These are phyloP conservation scores for Anguilla pacifica DNA, from an alignment of 2,797 vertebrate genomes.

Conservation along the genomic window DNA sequence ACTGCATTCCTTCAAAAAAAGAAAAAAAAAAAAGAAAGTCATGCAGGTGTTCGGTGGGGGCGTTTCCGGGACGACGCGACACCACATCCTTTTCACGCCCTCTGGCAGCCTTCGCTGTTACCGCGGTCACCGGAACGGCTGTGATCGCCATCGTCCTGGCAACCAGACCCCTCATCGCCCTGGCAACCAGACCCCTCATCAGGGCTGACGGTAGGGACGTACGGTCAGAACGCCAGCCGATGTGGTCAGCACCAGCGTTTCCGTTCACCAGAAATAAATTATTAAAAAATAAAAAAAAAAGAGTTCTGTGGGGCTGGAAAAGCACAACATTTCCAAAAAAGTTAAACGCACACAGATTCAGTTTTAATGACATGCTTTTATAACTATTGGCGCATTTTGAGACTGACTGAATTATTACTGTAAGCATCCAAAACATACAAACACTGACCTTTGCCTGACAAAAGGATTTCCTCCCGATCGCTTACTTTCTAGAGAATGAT, in stretches of 20 bases:
- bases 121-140: background rate
- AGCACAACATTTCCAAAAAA: background rate
- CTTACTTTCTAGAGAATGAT: background rate
- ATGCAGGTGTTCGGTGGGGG: background rate
- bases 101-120: background rate
- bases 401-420: background rate
- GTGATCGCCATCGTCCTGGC: background rate
- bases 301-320: background rate
- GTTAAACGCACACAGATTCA: background rate
- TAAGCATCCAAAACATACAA: conserved; percentile 2
- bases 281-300: background rate
- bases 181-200: background rate
- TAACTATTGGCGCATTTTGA: background rate
- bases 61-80: background rate
- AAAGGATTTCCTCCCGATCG: background rate
- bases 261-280: background rate
- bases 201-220: background rate
- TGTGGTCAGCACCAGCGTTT: background rate
- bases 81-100: background rate
- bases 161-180: background rate
- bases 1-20: background rate
- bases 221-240: background rate
- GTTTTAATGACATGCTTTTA: background rate
- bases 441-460: conserved; percentile 1
- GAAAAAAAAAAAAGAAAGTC: background rate